Evolutionary conservation across 53 echinoderm and acorn worm species (phyloP).

Genomic region (Echinometra lucunter): DNA sequence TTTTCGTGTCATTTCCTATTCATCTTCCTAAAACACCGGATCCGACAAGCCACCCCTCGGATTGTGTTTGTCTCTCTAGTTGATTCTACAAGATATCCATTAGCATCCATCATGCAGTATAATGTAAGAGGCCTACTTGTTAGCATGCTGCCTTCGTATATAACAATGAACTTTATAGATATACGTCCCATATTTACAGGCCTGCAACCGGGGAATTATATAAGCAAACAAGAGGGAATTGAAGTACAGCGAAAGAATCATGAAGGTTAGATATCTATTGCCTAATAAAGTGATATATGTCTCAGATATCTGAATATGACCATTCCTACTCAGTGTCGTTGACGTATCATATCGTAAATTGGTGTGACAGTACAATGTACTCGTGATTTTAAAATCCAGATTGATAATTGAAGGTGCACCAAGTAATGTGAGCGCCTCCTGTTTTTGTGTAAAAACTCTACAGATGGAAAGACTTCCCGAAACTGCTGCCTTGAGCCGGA

Average conservation of each 20-base stretch:
- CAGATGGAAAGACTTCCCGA: not conserved
- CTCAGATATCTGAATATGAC: not conserved
- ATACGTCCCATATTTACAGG: not conserved
- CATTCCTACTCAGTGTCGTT: not conserved
- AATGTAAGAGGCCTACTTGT: not conserved
- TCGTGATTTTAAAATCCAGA: not conserved
- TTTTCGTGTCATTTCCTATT: conserved; percentile 11
- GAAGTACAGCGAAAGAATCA: not conserved
- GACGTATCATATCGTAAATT: not conserved
- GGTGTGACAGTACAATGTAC: not conserved
- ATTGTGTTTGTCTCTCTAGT: not conserved
- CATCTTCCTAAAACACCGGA: not conserved
- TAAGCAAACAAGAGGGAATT: not conserved
- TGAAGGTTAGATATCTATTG: not conserved
- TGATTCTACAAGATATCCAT: conserved; percentile 18
- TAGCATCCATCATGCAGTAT: conserved; percentile 35
- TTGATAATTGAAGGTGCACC: not conserved
- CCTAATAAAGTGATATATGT: not conserved
- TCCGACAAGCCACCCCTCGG: conserved; percentile 21
- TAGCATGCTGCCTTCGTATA: not conserved
- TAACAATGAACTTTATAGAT: not conserved
- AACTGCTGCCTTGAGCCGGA: not conserved
- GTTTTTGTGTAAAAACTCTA: not conserved
- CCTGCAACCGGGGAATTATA: too few species aligned
- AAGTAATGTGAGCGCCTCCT: conserved; percentile 1